Conservation (phyloP, 2,797 vertebrate genomes). For the Acanthurus tractus region DNA sequence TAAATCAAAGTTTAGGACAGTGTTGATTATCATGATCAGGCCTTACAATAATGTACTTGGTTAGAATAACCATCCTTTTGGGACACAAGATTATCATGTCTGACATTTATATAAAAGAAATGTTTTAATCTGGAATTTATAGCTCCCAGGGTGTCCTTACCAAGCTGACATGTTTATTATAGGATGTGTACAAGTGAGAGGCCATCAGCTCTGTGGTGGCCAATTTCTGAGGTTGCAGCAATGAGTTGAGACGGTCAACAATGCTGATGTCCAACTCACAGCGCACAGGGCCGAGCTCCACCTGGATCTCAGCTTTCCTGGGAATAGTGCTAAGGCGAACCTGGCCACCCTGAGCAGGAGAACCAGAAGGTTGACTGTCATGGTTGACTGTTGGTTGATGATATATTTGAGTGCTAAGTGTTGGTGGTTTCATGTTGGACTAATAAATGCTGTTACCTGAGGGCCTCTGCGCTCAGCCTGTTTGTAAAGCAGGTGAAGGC, state of each 20-base stretch:
- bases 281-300: slow-evolving; percentile 90
- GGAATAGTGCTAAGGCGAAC: slow-evolving; percentile 94
- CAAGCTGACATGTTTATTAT: slow-evolving; percentile 96
- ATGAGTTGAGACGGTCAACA: slow-evolving; percentile 96
- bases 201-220: slow-evolving; percentile 95
- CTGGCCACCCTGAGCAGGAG: slow-evolving; percentile 88
- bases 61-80: not conserved
- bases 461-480: slow-evolving; percentile 93
- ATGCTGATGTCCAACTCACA: slow-evolving; percentile 97
- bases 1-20: not conserved
- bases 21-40: not conserved
- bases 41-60: not conserved
- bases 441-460: slow-evolving; percentile 86
- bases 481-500: slow-evolving; percentile 96
- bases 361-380: not conserved
- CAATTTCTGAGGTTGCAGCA: slow-evolving; percentile 96
- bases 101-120: not conserved
- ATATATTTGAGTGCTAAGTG: not conserved
- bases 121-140: not conserved
- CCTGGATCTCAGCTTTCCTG: slow-evolving; percentile 94
- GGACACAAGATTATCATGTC: not conserved
- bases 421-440: slow-evolving; percentile 21
- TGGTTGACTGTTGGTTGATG: not conserved
- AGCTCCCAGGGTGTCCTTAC: slow-evolving; percentile 78
- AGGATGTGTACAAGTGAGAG: slow-evolving; percentile 98